Evolutionary conservation across 2,797 vertebrate genomes (phyloP).

Genomic region (Oreochromis mossambicus): DNA sequence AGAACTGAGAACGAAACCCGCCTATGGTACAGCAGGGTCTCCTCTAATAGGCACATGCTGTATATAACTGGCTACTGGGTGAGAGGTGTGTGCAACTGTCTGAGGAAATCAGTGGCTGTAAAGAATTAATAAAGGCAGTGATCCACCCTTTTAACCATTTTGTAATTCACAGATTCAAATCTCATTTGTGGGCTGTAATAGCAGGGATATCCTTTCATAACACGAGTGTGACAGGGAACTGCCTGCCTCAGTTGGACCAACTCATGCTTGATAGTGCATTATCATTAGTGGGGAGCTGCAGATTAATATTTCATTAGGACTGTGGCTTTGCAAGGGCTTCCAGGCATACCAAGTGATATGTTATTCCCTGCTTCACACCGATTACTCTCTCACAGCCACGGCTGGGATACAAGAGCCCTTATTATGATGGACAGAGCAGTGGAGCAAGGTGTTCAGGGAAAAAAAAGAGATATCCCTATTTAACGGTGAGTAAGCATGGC

Average conservation of each 20-base stretch:
- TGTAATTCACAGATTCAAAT: constrained; percentile 70
- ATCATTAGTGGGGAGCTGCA: constrained; percentile 70
- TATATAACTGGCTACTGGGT: constrained; percentile 28
- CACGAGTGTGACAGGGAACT: constrained; percentile 54
- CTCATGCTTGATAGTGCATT: constrained; percentile 73
- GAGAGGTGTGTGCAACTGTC: constrained; percentile 55
- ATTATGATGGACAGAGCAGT: constrained; percentile 68
- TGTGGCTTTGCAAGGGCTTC: constrained; percentile 58
- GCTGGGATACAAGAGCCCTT: constrained; percentile 54
- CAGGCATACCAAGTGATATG: constrained; percentile 63
- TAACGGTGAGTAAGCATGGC: constrained; percentile 57
- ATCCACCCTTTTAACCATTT: constrained; percentile 61
- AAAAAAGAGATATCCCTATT: constrained; percentile 54
- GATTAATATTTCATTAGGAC: constrained; percentile 79
- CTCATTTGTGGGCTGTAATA: constrained; percentile 69
- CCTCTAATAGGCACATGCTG: constrained; percentile 37
- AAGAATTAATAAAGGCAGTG: constrained; percentile 63
- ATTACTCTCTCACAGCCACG: constrained; percentile 47
- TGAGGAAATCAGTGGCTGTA: constrained; percentile 53
- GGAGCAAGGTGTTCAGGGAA: constrained; percentile 50
- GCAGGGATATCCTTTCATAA: constrained; percentile 64
- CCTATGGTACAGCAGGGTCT: not conserved
- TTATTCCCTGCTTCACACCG: constrained; percentile 63
- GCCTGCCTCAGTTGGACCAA: constrained; percentile 52
- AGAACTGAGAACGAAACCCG: not conserved